Base-by-base conservation (phyloP, 1,140 invertebrate genomes). In the Drosophila biarmipes region DNA sequence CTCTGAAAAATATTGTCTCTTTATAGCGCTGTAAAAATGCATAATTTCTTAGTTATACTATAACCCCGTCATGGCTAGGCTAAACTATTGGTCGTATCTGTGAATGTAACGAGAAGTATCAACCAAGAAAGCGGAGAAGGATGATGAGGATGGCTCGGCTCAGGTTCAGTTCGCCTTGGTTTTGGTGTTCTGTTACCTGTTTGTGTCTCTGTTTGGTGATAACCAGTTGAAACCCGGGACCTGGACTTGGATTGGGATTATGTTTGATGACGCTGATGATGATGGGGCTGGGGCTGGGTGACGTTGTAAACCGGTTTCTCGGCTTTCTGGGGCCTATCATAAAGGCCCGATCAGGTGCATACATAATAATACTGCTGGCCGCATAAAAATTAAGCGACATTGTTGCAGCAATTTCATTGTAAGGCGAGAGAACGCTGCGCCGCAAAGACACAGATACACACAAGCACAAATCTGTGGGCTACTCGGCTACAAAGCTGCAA, bases 261-360 rank as follows among this genome's bases (percentile, higher is more conserved):
- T 51, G 53, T n/a, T 51, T 64, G 17, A 40, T 62, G 49, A 45
- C 51, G 42, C 11, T 24, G 21, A 35, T 34, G 53, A 54, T 31
- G 42, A 43, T 19, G 24, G 14, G 31, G 40, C 43, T 52, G 63
- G 55, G 46, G 66, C 12, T 38, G n/a, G 54, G 62, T 85, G 80
- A 84, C 80, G 80, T 80, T 85, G 71, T 27, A 40, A 85, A 86
- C 81, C 82, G 81, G 81, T 86, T 80, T 73, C 19, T 57, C 21
- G 51, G 27, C 35, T 49, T 56, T 58, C 40, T 29, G 42, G 45
- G 48, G 49, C 40, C 68, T 73, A 81, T 81, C 62, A 82, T 78
- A 82, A 68, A 68, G 48, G 40, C 51, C 38, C 62, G 82, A 86
- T 85, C 81, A 85, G 81, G 81, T 85, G 80, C 67, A 69, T 64